A percentile compares a stretch with the other conserved stretches of the same genome.
phyloP scores from a whole-genome alignment of 2,797 vertebrate genomes.

The Lacerta agilis region DNA sequence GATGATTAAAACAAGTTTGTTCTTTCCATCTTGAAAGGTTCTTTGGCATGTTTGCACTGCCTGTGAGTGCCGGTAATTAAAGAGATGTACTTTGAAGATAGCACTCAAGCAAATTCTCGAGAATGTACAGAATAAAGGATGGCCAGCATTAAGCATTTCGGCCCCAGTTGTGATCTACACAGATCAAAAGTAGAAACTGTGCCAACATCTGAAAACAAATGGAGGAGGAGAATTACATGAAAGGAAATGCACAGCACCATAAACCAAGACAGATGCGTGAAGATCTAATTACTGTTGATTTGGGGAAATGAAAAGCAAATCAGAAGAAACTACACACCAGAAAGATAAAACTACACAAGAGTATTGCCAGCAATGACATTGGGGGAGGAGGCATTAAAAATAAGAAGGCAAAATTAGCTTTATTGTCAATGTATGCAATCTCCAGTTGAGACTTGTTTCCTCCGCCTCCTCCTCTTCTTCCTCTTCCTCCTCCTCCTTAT shows the following conservation, averaged over 20 bases:
- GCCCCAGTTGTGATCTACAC: neutral
- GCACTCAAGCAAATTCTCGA: slow-evolving; percentile 18
- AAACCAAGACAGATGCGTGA: slow-evolving; percentile 37
- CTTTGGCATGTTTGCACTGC: neutral
- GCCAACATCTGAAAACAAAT: slow-evolving; percentile 44
- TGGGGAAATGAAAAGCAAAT: slow-evolving; percentile 32
- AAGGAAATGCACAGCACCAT: slow-evolving; percentile 11
- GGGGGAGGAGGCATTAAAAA: slow-evolving; percentile 24
- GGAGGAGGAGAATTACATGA: slow-evolving; percentile 35
- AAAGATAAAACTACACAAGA: slow-evolving; percentile 13
- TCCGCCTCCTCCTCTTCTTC: neutral
- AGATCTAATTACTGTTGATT: slow-evolving; percentile 54
- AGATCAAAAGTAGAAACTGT: slow-evolving; percentile 52
- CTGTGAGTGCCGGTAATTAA: slow-evolving; percentile 15
- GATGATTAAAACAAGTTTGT: slow-evolving; percentile 1
- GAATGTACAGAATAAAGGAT: neutral
- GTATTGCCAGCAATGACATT: slow-evolving; percentile 15
- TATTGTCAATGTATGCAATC: neutral
- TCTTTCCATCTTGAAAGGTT: neutral
- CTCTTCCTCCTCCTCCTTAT: neutral
- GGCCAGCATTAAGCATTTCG: neutral
- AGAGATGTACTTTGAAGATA: slow-evolving; percentile 14
- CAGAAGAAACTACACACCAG: neutral
- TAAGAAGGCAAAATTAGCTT: slow-evolving; percentile 39
- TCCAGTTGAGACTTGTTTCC: slow-evolving; percentile 10